A percentile compares a stretch with the other conserved stretches of the same genome.
Evolutionary conservation across 2,888 invertebrate genomes (phyloP).

Genomic region (Plutella xylostella): DNA sequence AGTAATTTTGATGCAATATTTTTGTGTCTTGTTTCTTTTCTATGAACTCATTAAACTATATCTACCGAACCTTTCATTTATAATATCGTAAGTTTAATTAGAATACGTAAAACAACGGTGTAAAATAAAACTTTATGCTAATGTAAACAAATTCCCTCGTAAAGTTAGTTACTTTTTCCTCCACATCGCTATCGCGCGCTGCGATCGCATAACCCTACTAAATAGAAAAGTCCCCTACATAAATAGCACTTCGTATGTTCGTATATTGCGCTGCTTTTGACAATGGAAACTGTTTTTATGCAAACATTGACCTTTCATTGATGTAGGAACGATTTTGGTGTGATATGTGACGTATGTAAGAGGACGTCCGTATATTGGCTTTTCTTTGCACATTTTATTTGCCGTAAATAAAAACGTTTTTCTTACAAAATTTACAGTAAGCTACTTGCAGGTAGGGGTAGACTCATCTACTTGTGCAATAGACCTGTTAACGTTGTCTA

Average conservation of each 20-base stretch:
- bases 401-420: neutral
- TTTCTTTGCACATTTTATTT: neutral
- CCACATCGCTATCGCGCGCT: conserved; percentile 21
- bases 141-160: conserved; percentile 25
- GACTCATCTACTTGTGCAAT: too few relatives aligned
- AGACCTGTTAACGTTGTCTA: too few relatives aligned
- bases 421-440: neutral
- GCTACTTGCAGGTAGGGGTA: too few relatives aligned
- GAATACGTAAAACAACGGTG: too few relatives aligned
- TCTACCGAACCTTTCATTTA: too few relatives aligned
- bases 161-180: conserved; percentile 19
- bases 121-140: too few relatives aligned
- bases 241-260: neutral
- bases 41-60: too few relatives aligned
- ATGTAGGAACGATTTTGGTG: conserved; percentile 17
- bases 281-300: conserved; percentile 25
- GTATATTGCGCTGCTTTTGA: too few relatives aligned
- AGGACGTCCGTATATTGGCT: neutral
- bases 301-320: conserved; percentile 39
- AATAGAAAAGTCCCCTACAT: conserved; percentile 9
- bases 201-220: conserved; percentile 22
- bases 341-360: neutral
- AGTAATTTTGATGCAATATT: too few relatives aligned
- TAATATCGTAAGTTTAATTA: too few relatives aligned
- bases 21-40: too few relatives aligned